Evolutionary conservation across 2,113 vertebrate species (phyloP).

Genomic region (Barnardius zonarius): DNA sequence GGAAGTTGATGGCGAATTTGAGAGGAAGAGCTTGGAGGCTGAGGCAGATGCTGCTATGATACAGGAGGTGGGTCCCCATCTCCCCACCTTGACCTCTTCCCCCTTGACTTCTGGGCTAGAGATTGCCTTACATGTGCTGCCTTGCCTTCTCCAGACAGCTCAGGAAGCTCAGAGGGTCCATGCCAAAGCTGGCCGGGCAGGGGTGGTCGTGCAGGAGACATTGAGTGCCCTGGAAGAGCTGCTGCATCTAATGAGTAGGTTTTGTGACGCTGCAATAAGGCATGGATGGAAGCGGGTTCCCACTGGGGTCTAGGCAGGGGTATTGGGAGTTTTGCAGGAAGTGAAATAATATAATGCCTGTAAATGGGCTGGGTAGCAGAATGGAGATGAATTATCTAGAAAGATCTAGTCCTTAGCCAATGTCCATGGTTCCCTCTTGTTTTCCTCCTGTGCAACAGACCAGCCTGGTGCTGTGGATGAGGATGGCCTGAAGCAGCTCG

Average conservation of each 20-base stretch:
- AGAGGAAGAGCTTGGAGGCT: constrained; percentile 42
- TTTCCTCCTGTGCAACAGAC: constrained; percentile 68
- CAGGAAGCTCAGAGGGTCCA: constrained; percentile 66
- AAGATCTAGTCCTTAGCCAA: background rate
- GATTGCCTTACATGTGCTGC: background rate
- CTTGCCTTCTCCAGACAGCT: constrained; percentile 57
- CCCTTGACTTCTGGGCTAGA: background rate
- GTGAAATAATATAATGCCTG: no score
- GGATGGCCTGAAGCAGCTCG: constrained; percentile 62
- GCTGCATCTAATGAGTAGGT: constrained; percentile 79
- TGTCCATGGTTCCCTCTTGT: background rate
- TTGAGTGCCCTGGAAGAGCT: constrained; percentile 73
- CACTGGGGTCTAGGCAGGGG: background rate
- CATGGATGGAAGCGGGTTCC: background rate
- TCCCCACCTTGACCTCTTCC: background rate
- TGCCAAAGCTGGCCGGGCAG: constrained; percentile 58
- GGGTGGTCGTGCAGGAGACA: constrained; percentile 61
- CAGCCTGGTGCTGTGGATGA: constrained; percentile 72
- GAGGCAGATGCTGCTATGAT: constrained; percentile 11
- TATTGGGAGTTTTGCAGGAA: background rate
- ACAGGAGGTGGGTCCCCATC: constrained; percentile 52
- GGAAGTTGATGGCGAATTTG: constrained; percentile 42
- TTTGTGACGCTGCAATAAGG: fast-evolving
- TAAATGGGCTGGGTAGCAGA: background rate
- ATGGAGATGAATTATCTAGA: background rate